Evolutionary conservation across 2,888 invertebrate species (phyloP), one percentile per base, ranked within the genome.

Genomic region (Cyaniris semiargus): DNA sequence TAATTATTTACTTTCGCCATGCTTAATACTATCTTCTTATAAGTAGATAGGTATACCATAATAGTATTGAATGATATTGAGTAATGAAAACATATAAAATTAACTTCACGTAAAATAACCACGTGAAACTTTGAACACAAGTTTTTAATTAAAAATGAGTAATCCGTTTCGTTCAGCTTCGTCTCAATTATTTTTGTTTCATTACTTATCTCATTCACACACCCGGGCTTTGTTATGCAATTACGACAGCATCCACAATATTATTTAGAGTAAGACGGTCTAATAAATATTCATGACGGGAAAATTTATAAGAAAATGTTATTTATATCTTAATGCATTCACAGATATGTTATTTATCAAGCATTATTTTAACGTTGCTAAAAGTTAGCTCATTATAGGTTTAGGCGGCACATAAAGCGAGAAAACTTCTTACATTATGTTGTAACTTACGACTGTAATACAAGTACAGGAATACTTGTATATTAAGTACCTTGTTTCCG

Each of bases 151-250:
- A 66, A 66, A 66, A 27, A 27, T 66, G 27, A 66, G 23, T 66
- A 66, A 66, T 66, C 27, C 66, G 23, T 13, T 23, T 13, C 60
- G 66, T 66, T 66, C 66, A 66, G 66, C 66, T 27, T 8, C 66
- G 66, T 31, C 27, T 31, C 27, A 31, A 66, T 66, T 31, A 66
- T 66, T 66, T 66, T 66, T 27, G 66, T 66, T 66, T 23, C 66
- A 66, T 66, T 66, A 66, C 66, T 66, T 66, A 66, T 31, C 66
- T 66, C 66, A 66, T 66, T 66, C 66, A 15, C 66, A 31, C 66
- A 66, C 27, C 15, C 66, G 66, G 27, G 27, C 66, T 31, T 66
- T 66, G 66, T 66, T 66, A 66, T 66, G 66, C 27, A 66, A 31
- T 66, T 66, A 66, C 27, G 66, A 66, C 27, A 31, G 27, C 66